Conservation (phyloP, 2,113 vertebrate genomes). For the Zootoca vivipara region DNA sequence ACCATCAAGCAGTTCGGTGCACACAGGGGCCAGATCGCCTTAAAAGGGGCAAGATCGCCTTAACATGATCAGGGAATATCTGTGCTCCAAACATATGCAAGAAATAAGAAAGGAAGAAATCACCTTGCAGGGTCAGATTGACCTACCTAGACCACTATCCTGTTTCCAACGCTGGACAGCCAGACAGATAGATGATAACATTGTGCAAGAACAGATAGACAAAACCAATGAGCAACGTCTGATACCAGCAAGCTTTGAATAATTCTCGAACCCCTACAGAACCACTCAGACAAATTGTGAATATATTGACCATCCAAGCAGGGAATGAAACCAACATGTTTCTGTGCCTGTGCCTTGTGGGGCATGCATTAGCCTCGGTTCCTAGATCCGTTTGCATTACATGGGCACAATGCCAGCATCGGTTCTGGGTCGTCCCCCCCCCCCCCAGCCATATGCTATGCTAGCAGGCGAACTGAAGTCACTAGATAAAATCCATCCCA, state of each 20-base stretch:
- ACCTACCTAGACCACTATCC: not conserved
- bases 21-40: not conserved
- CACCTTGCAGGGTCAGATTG: not conserved
- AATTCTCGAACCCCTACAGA: not conserved
- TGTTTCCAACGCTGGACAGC: not conserved
- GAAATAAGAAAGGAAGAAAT: not conserved
- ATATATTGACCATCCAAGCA: not conserved
- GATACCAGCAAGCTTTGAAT: not conserved
- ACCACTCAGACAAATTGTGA: not conserved
- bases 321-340: not conserved
- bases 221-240: not conserved
- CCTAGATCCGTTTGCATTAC: accelerated
- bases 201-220: too few species aligned
- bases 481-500: not conserved
- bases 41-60: not conserved
- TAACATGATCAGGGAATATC: not conserved
- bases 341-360: not conserved
- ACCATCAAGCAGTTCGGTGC: not conserved
- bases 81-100: not conserved
- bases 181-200: not conserved
- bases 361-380: accelerated
- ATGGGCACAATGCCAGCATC: accelerated
- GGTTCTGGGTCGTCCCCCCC: not conserved
- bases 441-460: not conserved
- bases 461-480: not conserved